A percentile compares a stretch with the other conserved stretches of the same genome.
Conservation (phyloP, 2,113 vertebrate genomes). For the Tautogolabrus adspersus region DNA sequence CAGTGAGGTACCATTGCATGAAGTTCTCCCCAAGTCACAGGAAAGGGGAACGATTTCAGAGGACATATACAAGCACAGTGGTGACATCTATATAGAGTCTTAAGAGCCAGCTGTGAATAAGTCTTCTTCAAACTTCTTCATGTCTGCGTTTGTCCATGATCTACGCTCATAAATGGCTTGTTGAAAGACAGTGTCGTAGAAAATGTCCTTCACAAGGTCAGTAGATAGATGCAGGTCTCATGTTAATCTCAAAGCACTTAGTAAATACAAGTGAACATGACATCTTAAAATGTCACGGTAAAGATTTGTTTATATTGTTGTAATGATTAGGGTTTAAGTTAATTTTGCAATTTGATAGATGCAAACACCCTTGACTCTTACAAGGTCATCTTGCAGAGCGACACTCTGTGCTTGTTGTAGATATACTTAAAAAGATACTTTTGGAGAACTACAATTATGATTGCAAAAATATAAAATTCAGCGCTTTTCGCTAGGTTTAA, state of each 20-base stretch:
- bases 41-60: not conserved
- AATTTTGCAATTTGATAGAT: not conserved
- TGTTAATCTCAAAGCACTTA: not conserved
- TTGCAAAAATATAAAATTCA: too few species aligned
- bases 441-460: not conserved
- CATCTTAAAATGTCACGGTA: not conserved
- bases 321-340: not conserved
- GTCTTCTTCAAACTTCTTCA: too few species aligned
- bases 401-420: not conserved
- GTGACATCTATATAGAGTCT: too few species aligned
- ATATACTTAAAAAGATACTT: not conserved
- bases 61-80: not conserved
- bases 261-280: not conserved
- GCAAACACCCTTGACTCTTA: conserved; percentile 4
- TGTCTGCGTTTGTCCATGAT: not conserved
- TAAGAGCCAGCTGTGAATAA: too few species aligned
- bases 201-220: conserved; percentile 73
- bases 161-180: not conserved
- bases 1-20: conserved; percentile 13
- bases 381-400: conserved; percentile 38
- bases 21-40: not conserved
- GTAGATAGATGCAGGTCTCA: not conserved
- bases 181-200: not conserved
- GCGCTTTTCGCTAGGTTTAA: not conserved
- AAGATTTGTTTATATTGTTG: not conserved